Evolutionary conservation across 2,888 invertebrate genomes (phyloP).

Genomic region (Rambutsinella grinnellia): DNA sequence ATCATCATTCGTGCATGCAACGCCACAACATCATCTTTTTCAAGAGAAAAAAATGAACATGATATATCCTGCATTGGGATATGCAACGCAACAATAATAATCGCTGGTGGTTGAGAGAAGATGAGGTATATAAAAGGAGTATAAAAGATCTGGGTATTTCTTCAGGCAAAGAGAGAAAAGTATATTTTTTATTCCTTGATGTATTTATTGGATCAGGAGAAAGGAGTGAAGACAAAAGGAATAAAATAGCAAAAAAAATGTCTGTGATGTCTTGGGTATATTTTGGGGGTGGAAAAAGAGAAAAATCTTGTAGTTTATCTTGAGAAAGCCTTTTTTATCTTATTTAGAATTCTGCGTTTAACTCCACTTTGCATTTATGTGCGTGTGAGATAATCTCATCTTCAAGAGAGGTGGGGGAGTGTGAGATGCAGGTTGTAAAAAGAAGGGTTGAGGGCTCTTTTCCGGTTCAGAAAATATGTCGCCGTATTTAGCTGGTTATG

Average conservation of each 20-base stretch:
- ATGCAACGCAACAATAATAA: slow-evolving; percentile 28
- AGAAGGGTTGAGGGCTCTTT: too few relatives aligned
- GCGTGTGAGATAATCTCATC: slow-evolving; percentile 41
- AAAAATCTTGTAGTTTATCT: too few relatives aligned
- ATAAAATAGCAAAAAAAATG: too few relatives aligned
- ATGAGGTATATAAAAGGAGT: too few relatives aligned
- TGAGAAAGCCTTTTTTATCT: neutral
- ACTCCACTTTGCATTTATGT: slow-evolving; percentile 42
- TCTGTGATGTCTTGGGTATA: neutral
- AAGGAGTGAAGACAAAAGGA: too few relatives aligned
- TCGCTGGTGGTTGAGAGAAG: too few relatives aligned
- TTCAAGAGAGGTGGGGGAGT: too few relatives aligned
- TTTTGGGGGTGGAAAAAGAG: neutral
- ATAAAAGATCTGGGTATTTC: too few relatives aligned
- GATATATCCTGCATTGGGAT: neutral
- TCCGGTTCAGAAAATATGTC: too few relatives aligned
- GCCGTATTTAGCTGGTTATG: too few relatives aligned
- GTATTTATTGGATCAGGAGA: slow-evolving; percentile 41
- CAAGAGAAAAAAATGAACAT: neutral
- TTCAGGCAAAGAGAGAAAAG: slow-evolving; percentile 30
- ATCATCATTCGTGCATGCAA: slow-evolving; percentile 47
- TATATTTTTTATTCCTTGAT: slow-evolving; percentile 31
- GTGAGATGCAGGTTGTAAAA: too few relatives aligned
- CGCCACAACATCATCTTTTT: slow-evolving; percentile 23
- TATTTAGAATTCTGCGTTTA: slow-evolving; percentile 40